Evolutionary conservation across 2,888 invertebrate species (phyloP), one percentile per base, ranked within the genome.

Genomic region (Pyrochroa serraticornis): DNA sequence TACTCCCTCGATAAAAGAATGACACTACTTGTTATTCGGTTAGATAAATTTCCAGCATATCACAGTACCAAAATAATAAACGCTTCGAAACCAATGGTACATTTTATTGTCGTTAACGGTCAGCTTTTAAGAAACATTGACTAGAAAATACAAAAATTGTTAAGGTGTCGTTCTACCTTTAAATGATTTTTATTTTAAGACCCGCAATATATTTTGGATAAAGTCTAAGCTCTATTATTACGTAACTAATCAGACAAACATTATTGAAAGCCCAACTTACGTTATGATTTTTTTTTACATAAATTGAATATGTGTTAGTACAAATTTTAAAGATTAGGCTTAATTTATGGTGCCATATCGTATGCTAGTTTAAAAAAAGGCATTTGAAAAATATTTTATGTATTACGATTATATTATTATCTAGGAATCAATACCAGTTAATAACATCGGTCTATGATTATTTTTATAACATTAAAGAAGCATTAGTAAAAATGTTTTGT

Each of bases 351-450:
- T 62, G 62, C 61, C 60, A 60, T 60, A 63, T 55, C 60, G 63
- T 65, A 64, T 49, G 56, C 58, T 63, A 64, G 65, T 65, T 72
- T 73, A 71, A 76, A 75, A 75, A 76, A 75, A 74, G 74, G 73
- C 73, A 75, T 59, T 74, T 77, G 75, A 77, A 77, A 76, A 77
- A 77, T 77, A 77, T 74, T 69, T 71, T 65, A 67, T 70, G 68
- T 67, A 64, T 64, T 58, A 68, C 64, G 64, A 67, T 71, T 73
- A 71, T 66, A 67, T 58, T 68, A 70, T 68, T 54, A 68, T 74
- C 73, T 77, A 77, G 77, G 77, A 77, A 76, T 75, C 76, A 72
- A 69, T 75, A 76, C 75, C 75, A 75, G 71, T 71, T 62, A 62
- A 53, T 37, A 55, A 62, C 56, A 60, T 62, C 58, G 55, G 61